These are phyloP conservation scores for Agrotis ipsilon DNA, from an alignment of 2,888 invertebrate species.

Conservation along the genomic window DNA sequence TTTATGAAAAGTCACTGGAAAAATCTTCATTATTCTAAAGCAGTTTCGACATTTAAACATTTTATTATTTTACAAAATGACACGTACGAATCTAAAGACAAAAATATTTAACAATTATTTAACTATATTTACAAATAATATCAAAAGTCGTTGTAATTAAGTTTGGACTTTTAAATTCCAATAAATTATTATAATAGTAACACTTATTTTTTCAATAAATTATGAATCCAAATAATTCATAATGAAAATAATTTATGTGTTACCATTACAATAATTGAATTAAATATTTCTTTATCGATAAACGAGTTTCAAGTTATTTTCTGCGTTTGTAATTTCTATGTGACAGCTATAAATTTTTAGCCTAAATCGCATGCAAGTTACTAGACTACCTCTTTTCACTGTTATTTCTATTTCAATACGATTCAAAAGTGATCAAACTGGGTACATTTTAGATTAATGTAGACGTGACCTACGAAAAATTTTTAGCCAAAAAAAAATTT, in stretches of 20 bases:
- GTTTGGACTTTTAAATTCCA: slow-evolving; percentile 70
- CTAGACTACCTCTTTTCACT: not conserved
- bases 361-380: not conserved
- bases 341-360: not conserved
- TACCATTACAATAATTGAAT: slow-evolving; percentile 42
- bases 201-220: slow-evolving; percentile 35
- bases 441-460: too few relatives aligned
- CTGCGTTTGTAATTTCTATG: not conserved
- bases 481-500: too few relatives aligned
- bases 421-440: not conserved
- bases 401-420: not conserved
- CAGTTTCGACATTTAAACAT: slow-evolving; percentile 51
- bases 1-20: slow-evolving; percentile 3
- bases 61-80: slow-evolving; percentile 64
- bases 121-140: slow-evolving; percentile 64
- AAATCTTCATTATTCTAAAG: slow-evolving; percentile 20
- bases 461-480: slow-evolving; percentile 5
- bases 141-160: slow-evolving; percentile 74
- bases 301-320: slow-evolving; percentile 23
- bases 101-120: slow-evolving; percentile 63
- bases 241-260: not conserved
- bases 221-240: slow-evolving; percentile 23
- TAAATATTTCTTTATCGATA: slow-evolving; percentile 52
- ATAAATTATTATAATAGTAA: slow-evolving; percentile 56
- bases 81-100: slow-evolving; percentile 64